phyloP scores from a whole-genome alignment of 2,888 invertebrate species.

The Meiosimyza platycephala region DNA sequence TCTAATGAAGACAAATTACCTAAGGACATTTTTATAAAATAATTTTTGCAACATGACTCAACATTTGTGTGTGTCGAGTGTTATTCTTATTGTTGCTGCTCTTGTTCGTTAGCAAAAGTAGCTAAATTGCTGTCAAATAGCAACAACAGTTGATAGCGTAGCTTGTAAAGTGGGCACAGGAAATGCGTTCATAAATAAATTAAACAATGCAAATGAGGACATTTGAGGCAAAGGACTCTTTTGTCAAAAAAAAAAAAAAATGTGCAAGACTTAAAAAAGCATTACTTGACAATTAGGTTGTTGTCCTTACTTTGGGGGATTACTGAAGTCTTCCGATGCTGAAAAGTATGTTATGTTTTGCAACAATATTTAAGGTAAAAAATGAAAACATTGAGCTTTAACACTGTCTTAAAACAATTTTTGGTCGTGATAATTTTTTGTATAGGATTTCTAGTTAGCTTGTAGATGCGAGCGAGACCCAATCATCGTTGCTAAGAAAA shows the following conservation, averaged over 20 bases:
- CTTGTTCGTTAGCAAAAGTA: constrained; percentile 26
- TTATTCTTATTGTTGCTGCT: no score
- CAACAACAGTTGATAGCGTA: constrained; percentile 14
- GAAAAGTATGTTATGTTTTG: constrained; percentile 41
- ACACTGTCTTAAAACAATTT: no score
- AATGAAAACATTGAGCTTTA: background rate
- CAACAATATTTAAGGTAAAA: background rate
- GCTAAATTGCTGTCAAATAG: constrained; percentile 39
- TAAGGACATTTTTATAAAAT: constrained; percentile 65
- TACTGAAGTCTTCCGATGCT: constrained; percentile 26
- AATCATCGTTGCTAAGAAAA: no score
- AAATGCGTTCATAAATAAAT: constrained; percentile 35
- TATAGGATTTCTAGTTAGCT: no score
- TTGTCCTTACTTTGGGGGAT: constrained; percentile 5
- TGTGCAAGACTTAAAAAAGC: constrained; percentile 12
- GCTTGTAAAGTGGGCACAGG: constrained; percentile 23
- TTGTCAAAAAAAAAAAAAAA: background rate
- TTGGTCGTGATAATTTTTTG: no score
- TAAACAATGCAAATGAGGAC: constrained; percentile 36
- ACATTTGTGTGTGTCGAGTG: constrained; percentile 33
- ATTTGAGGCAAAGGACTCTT: constrained; percentile 15
- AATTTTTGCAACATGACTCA: constrained; percentile 50
- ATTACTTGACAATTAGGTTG: constrained; percentile 34
- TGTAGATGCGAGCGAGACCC: no score
- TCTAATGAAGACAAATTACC: constrained; percentile 69